These are phyloP conservation scores for Ciconia maguari DNA, from an alignment of 2,113 vertebrate species.

Conservation along the genomic window DNA sequence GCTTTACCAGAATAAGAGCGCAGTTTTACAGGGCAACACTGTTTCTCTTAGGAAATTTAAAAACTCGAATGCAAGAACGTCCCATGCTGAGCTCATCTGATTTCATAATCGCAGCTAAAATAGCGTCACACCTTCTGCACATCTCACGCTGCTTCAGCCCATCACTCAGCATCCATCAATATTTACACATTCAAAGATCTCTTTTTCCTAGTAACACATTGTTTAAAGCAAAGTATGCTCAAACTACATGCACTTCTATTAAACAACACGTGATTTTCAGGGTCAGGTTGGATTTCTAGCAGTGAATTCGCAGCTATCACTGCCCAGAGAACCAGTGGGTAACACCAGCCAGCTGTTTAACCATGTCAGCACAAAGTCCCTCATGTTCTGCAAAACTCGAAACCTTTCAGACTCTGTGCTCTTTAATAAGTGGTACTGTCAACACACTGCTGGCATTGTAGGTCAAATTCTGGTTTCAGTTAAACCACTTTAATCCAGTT, in stretches of 20 bases:
- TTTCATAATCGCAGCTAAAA: neutral
- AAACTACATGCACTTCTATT: neutral
- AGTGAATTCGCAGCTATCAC: neutral
- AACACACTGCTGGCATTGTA: neutral
- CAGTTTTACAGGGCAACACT: neutral
- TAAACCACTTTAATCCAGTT: neutral
- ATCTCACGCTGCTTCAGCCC: neutral
- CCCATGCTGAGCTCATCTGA: neutral
- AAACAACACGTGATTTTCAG: neutral
- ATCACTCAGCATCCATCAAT: neutral
- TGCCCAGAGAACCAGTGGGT: neutral
- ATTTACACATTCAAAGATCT: neutral
- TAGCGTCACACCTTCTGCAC: neutral
- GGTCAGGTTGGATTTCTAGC: neutral
- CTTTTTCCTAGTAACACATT: neutral
- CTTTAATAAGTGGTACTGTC: neutral
- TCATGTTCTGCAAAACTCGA: neutral
- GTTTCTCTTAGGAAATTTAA: neutral
- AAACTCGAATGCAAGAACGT: neutral
- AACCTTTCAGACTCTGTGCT: neutral
- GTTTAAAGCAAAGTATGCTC: neutral
- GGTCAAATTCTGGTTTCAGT: slow-evolving; percentile 1
- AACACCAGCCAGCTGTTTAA: slow-evolving; percentile 23
- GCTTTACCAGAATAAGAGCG: neutral
- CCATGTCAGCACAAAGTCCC: neutral